Evolutionary conservation across 2,797 vertebrate species (phyloP).

Genomic region (Morelia viridis): DNA sequence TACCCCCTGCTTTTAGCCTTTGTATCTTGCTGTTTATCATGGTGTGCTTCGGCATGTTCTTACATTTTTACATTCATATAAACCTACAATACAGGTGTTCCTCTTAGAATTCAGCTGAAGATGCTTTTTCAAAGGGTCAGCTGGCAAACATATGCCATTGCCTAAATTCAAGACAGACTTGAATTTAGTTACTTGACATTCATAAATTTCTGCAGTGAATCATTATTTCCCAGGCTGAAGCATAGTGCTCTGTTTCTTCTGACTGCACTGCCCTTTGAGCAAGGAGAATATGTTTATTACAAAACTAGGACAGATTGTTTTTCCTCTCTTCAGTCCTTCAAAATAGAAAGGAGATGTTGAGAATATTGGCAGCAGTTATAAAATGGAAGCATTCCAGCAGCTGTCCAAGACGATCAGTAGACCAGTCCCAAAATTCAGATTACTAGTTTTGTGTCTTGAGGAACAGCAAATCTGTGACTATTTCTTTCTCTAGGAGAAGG

Average conservation of each 20-base stretch:
- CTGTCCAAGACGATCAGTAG: not conserved
- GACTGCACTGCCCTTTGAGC: conserved; percentile 10
- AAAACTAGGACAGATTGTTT: conserved; percentile 1
- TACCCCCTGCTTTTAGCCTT: not conserved
- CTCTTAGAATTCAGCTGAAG: not conserved
- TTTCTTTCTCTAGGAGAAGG: not conserved
- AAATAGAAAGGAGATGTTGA: not conserved
- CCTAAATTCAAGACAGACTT: conserved; percentile 13
- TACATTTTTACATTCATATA: not conserved
- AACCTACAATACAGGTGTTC: not conserved
- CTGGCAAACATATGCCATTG: conserved; percentile 9
- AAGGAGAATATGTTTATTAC: not conserved
- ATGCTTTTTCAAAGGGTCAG: conserved; percentile 18
- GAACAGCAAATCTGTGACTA: not conserved
- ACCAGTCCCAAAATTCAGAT: not conserved
- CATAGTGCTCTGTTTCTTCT: not conserved
- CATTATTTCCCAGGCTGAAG: not conserved
- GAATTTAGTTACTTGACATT: conserved; percentile 26
- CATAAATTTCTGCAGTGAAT: conserved; percentile 3
- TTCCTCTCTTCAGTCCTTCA: conserved; percentile 4
- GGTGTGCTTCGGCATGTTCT: not conserved
- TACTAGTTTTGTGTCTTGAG: not conserved
- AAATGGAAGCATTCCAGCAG: not conserved
- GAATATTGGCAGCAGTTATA: not conserved
- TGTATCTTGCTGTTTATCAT: not conserved